phyloP scores from a whole-genome alignment of 1,140 invertebrate species.

The Metaphire vulgaris region DNA sequence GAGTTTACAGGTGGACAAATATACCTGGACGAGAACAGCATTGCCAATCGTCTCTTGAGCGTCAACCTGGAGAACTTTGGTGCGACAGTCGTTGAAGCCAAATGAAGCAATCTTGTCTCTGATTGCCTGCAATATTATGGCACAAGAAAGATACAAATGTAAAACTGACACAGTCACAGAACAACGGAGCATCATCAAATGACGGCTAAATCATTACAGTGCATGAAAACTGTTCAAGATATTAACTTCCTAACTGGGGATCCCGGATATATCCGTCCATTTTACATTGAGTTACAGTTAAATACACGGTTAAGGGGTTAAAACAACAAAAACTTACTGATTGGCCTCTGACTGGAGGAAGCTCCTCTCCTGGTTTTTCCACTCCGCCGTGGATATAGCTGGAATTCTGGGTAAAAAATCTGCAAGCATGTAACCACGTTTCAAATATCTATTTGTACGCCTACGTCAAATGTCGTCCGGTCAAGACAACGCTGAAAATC shows the following conservation, averaged over 20 bases:
- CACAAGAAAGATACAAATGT: not conserved
- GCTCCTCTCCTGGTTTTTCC: slow-evolving; percentile 70
- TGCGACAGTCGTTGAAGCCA: slow-evolving; percentile 91
- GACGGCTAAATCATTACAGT: too few relatives aligned
- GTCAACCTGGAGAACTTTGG: slow-evolving; percentile 89
- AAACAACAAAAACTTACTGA: too few relatives aligned
- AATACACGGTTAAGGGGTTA: too few relatives aligned
- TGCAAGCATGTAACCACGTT: slow-evolving; percentile 50
- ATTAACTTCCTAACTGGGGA: too few relatives aligned
- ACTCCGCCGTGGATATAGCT: slow-evolving; percentile 90
- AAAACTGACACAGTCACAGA: too few relatives aligned
- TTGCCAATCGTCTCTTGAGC: slow-evolving; percentile 82
- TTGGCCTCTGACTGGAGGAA: slow-evolving; percentile 72
- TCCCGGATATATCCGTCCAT: too few relatives aligned
- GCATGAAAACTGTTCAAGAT: too few relatives aligned
- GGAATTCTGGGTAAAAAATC: slow-evolving; percentile 90
- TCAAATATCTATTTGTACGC: too few relatives aligned
- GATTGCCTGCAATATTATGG: slow-evolving; percentile 64
- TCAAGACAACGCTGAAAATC: too few relatives aligned
- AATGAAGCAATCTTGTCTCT: slow-evolving; percentile 89
- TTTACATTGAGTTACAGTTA: too few relatives aligned
- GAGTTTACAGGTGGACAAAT: too few relatives aligned
- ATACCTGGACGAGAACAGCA: slow-evolving; percentile 86
- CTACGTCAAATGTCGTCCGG: not conserved
- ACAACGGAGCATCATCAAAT: too few relatives aligned